Conservation (phyloP, 2,797 vertebrate species). For the Calcarius lapponicus region DNA sequence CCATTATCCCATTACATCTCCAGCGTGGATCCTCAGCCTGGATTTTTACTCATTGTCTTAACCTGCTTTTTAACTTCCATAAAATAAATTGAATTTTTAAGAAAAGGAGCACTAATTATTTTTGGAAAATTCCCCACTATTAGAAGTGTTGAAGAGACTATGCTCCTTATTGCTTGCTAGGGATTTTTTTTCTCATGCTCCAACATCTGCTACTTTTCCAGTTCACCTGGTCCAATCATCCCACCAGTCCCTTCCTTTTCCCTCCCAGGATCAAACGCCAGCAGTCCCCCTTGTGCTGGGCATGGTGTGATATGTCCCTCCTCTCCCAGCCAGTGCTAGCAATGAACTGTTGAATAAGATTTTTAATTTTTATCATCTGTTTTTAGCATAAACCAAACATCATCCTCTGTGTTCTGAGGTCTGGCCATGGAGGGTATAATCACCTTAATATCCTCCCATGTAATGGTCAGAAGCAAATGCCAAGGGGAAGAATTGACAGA, state of each 20-base stretch:
- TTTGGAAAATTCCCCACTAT: background rate
- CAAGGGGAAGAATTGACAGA: background rate
- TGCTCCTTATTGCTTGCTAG: background rate
- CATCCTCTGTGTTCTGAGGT: background rate
- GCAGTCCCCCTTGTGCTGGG: background rate
- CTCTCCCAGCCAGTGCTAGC: background rate
- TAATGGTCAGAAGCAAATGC: background rate
- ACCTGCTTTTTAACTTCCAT: conserved; percentile 17
- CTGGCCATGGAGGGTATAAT: background rate
- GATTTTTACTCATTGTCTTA: conserved; percentile 32
- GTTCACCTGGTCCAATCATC: background rate
- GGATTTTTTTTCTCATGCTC: background rate
- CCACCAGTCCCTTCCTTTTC: background rate
- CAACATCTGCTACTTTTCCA: background rate
- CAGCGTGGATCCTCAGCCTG: conserved; percentile 25
- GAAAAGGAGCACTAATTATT: conserved; percentile 39
- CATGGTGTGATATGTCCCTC: background rate
- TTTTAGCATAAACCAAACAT: background rate
- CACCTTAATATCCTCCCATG: background rate
- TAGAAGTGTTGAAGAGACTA: background rate
- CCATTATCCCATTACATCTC: conserved; percentile 33
- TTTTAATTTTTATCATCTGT: background rate
- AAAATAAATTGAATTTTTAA: conserved; percentile 40
- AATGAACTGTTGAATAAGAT: background rate
- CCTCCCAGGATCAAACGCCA: background rate